phyloP scores from a whole-genome alignment of 1,140 invertebrate species.

The Pachypsylla venusta region DNA sequence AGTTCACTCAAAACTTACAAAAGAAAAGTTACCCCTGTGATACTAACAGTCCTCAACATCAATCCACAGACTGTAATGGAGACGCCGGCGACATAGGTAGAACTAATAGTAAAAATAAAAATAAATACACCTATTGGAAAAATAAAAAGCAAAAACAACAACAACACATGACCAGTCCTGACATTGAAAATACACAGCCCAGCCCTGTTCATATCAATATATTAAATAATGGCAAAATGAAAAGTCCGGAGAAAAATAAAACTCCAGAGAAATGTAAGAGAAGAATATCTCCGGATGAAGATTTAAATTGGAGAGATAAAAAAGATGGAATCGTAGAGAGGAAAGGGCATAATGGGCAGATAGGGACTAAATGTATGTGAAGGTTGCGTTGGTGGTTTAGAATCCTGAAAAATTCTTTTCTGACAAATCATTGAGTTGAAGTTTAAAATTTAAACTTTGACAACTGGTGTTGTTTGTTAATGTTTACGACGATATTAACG shows the following conservation, averaged over 20 bases:
- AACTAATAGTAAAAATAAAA: neutral
- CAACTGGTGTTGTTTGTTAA: no score
- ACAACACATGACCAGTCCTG: neutral
- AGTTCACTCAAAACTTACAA: neutral
- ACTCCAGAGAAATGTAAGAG: neutral
- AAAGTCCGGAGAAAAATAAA: neutral
- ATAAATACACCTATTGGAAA: conserved; percentile 1
- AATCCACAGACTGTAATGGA: no score
- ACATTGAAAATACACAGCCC: neutral
- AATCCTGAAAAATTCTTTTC: no score
- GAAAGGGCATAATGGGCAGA: neutral
- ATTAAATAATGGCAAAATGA: neutral
- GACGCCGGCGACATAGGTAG: no score
- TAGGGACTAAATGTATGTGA: neutral
- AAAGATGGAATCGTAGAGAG: neutral
- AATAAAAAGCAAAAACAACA: conserved; percentile 1
- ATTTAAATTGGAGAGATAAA: neutral
- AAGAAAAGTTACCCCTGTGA: neutral
- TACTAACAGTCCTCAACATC: neutral
- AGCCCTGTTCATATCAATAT: neutral
- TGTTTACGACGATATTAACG: no score
- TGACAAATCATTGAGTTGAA: no score
- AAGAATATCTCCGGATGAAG: neutral
- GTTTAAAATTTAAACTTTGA: no score
- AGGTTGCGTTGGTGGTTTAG: neutral